Base-by-base conservation (phyloP, 2,113 vertebrate genomes). In the Octodon degus region DNA sequence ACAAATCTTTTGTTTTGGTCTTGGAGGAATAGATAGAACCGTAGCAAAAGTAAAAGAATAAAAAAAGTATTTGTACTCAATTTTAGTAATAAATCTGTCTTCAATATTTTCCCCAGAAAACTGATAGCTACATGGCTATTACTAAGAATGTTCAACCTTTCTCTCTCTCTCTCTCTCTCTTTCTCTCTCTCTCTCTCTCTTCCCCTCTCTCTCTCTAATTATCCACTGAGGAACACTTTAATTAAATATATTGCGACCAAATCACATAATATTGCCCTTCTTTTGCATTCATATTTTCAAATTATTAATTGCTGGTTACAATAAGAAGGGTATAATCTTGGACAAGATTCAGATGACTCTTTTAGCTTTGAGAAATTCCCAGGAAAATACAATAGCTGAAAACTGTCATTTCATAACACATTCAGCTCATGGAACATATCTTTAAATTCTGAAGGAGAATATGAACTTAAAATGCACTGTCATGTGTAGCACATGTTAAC, bases 391-490 rank as follows among this genome's bases (percentile, higher is more conserved):
- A 76, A 55, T 0, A 92, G 1, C 74, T 60, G 6, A 65, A 10
- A 12, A 10, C 2, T 27, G 0, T 65, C 16, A 55, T n/a, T 16
- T 55, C 12, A 7, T 1, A 62, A 0, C 40, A 30, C 43, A 50
- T 0, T 40, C 25, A 67, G 58, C 5, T 74, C 24, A 17, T 12
- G 9, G 7, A 27, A 9, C 53, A 43, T 17, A 7, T 53, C 17
- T 47, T 40, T 88, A 85, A 32, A 19, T 90, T 22, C 8, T 8
- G 0, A 92, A 79, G 50, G 67, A 86, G 2, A 94, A 70, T 40
- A 30, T 76, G 30, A 13, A 9, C 5, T 74, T 14, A 25, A 25
- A 25, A 62, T 2, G 27, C 13, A 85, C 7, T 82, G n/a, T 30
- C 4, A 34, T 2, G 7, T 8, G 22, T 74, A 91, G 77, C 53